Evolutionary conservation across 2,797 vertebrate species (phyloP).

Genomic region (Poeciliopsis paucimaculata): DNA sequence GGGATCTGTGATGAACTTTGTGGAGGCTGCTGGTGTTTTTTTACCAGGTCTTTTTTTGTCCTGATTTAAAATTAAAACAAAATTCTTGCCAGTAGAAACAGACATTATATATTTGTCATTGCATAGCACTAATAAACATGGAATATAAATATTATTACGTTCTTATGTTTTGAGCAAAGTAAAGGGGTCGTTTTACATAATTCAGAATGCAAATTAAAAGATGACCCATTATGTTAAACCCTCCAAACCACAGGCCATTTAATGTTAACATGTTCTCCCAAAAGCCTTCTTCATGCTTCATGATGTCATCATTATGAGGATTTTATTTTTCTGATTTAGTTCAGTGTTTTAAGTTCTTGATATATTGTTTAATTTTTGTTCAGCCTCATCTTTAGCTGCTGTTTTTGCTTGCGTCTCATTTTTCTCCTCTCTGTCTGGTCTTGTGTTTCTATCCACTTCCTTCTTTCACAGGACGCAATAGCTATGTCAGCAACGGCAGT

Average conservation of each 20-base stretch:
- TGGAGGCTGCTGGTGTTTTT: constrained; percentile 10
- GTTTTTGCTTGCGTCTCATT: not conserved
- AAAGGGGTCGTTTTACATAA: not conserved
- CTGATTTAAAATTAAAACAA: constrained; percentile 24
- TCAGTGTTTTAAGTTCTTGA: not conserved
- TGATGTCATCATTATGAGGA: not conserved
- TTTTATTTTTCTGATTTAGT: not conserved
- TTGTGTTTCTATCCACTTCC: not conserved
- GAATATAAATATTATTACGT: not conserved
- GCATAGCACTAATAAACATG: not conserved
- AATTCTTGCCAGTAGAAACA: not conserved
- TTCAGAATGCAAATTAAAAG: not conserved
- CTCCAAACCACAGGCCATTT: not conserved
- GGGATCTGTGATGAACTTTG: constrained; percentile 44
- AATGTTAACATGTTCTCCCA: not conserved
- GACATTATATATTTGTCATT: not conserved
- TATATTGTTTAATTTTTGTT: not conserved
- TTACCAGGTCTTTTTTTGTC: constrained; percentile 13
- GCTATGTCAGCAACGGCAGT: no score
- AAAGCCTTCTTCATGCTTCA: not conserved
- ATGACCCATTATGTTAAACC: not conserved
- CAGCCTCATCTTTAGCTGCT: not conserved
- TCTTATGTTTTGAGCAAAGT: not conserved
- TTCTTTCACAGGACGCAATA: not conserved
- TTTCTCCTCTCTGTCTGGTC: not conserved